Evolutionary conservation across 1,140 invertebrate species (phyloP), one percentile per base, ranked within the genome.

Genomic region (Hesperophylax magnus): DNA sequence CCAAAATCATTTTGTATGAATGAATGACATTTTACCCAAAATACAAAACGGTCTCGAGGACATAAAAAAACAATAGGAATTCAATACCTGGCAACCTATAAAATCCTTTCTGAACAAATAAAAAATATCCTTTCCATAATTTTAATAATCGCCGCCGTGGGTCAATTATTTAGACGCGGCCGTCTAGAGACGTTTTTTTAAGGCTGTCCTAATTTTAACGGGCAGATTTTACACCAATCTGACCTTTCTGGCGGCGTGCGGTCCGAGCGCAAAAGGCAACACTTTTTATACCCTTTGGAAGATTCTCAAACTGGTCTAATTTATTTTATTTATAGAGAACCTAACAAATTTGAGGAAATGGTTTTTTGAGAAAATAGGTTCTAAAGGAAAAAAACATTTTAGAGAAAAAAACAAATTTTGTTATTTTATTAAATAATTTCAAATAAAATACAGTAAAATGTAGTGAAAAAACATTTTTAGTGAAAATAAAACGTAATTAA

Each of bases 171-270:
- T 81, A 79, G 56, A 24, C 71, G 58, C 18, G 67, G 69, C 53
- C 63, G 69, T 47, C 52, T 77, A 15, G 65, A 54, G 15, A 27
- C n/a, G 75, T 81, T 78, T 83, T 81, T 84, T 67, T 78, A 39
- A 39, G 63, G 80, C 81, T 84, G 82, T 81, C 81, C 79, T 81
- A 79, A 84, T 81, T 79, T 84, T 79, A 81, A 84, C 80, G 71
- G 76, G 72, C 80, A 34, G 58, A 81, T 84, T 84, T 84, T 84
- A 84, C 82, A 81, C 82, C 78, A 84, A 61, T 75, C 63, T 80
- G 61, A 78, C 75, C 82, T 72, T 77, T 81, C 78, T 76, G 82
- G 69, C 76, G 82, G 77, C 79, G 79, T 78, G 82, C 79, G 79
- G 82, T 81, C 79, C 24, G 47, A 31, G 39, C 82, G 65, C 52